Evolutionary conservation across 2,797 vertebrate species (phyloP).

Genomic region (Lacerta agilis): DNA sequence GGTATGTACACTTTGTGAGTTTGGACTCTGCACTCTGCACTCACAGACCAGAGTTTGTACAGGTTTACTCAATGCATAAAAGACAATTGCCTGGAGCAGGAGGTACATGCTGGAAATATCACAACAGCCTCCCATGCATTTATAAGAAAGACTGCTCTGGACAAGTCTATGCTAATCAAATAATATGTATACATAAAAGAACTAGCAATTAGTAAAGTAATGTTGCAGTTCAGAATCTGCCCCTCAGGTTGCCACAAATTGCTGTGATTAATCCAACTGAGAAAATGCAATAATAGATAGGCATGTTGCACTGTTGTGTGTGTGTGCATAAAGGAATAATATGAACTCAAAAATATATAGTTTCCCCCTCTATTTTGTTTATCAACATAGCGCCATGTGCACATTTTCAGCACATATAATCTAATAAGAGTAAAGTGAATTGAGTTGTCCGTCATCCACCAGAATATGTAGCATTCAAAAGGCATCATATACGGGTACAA

Average conservation of each 20-base stretch:
- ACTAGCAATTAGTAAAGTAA: neutral
- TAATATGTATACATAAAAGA: neutral
- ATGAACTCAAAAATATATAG: neutral
- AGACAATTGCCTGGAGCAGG: neutral
- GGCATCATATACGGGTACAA: neutral
- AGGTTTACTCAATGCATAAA: neutral
- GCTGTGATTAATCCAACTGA: neutral
- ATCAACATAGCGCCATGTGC: neutral
- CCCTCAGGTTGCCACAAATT: neutral
- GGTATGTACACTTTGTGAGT: neutral
- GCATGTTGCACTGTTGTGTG: neutral
- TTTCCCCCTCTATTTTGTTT: constrained; percentile 21
- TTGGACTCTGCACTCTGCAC: neutral
- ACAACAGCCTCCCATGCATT: too few species aligned
- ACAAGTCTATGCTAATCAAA: neutral
- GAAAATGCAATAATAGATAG: neutral
- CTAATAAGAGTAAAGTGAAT: constrained; percentile 13
- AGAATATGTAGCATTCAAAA: neutral
- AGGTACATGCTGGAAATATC: neutral
- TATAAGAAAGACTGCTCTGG: neutral
- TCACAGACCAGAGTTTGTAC: neutral
- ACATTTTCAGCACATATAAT: constrained; percentile 6
- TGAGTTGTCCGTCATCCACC: neutral
- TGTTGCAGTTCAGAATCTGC: neutral
- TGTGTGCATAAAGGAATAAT: neutral